These are phyloP conservation scores for Bubo scandiacus DNA, from an alignment of 2,113 vertebrate genomes.

Conservation along the genomic window DNA sequence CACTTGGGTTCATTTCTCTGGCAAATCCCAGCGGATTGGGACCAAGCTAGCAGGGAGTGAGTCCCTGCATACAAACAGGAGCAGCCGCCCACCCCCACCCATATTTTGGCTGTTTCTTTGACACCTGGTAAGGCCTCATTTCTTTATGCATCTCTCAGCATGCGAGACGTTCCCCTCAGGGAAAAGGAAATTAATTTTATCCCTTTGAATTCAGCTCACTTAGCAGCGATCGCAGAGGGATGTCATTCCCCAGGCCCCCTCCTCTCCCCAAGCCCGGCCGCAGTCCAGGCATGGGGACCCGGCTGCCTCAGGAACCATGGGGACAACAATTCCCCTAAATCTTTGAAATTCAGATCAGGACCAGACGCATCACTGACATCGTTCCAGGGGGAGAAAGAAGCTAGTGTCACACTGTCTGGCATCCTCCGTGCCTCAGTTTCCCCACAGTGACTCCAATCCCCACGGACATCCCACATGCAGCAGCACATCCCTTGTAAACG, in stretches of 20 bases:
- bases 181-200: background rate
- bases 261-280: fast-evolving
- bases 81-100: background rate
- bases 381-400: background rate
- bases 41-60: fast-evolving
- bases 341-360: background rate
- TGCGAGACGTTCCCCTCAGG: background rate
- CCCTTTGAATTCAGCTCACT: background rate
- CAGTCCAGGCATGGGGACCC: fast-evolving
- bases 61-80: background rate
- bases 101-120: background rate
- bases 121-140: fast-evolving
- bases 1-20: fast-evolving
- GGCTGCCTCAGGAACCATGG: fast-evolving
- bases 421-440: background rate
- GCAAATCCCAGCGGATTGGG: background rate
- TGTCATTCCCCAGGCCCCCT: background rate
- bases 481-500: fast-evolving
- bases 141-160: background rate
- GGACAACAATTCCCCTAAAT: background rate
- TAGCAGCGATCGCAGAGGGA: fast-evolving
- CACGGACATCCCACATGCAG: fast-evolving
- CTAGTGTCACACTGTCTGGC: background rate
- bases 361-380: background rate
- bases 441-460: background rate